Base-by-base conservation (phyloP, 2,113 vertebrate genomes). In the Eretmochelys imbricata region DNA sequence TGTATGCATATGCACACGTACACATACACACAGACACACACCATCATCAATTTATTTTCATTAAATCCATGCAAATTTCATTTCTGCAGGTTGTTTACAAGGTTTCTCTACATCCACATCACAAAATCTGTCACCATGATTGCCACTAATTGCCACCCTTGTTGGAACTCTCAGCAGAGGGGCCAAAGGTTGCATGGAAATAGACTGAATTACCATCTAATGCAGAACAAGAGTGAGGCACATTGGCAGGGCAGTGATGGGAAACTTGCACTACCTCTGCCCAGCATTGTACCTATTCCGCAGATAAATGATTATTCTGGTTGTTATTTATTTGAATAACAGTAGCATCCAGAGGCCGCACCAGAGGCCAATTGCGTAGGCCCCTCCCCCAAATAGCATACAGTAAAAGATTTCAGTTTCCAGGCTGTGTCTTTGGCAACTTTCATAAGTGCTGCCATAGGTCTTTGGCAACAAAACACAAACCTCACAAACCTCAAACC, bases 81-180 rank as follows among this genome's bases (percentile, higher is more conserved):
- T 46, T 62, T 82, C 38, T 42, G 55, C 25, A 79, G 49, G 2
- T 46, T 0, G 0, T 29, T 95, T 78, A 84, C 0, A 1, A 89
- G 76, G 6, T 5, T 85, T 10, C n/a, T 80, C 24, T 50, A 11
- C 53, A 25, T 76, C 78, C 38, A 10, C 2, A 3, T n/a, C 75
- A 48, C 42, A 46, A 78, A 78, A 78, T 8, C 24, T 27, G 46
- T 25, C 75, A 25, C 75, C 75, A 29, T 78, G 75, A 48, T 78
- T 48, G 75, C 24, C 25, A 48, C 75, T 78, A 38, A 72, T 78
- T 78, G 75, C 25, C 25, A 27, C 78, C 53, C 38, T 3, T 8
- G 82, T 78, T 59, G 82, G 79, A 80, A 81, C 38, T 0, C 0
- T 62, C 72, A 0, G 75, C 42, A 78, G 0, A 51, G 38, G 22